phyloP scores from a whole-genome alignment of 2,113 vertebrate species.

The Gopherus evgoodei region DNA sequence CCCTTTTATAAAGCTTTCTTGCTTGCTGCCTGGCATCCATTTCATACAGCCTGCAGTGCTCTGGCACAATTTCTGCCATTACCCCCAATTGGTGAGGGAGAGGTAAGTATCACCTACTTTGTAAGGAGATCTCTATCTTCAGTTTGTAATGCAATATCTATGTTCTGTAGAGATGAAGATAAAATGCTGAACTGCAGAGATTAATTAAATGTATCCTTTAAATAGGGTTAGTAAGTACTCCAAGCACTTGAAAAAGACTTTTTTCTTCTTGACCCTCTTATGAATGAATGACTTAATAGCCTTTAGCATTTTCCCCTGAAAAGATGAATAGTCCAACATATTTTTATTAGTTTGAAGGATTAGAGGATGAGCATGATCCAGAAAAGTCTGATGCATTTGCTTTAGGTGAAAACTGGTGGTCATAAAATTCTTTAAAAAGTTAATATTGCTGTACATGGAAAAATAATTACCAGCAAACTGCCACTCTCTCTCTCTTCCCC shows the following conservation, averaged over 20 bases:
- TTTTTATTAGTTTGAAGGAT: neutral
- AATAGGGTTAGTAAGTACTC: neutral
- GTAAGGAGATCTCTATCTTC: neutral
- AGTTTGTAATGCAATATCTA: neutral
- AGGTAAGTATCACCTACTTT: neutral
- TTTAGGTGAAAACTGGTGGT: slow-evolving; percentile 12
- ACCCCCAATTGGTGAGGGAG: neutral
- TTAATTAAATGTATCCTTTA: slow-evolving; percentile 19
- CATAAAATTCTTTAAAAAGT: slow-evolving; percentile 28
- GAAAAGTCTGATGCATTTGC: neutral
- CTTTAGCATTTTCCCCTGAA: neutral
- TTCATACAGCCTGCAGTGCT: neutral
- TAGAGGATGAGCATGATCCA: neutral
- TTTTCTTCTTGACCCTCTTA: neutral
- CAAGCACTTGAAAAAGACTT: neutral
- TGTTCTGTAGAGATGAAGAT: neutral
- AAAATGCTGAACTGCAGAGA: slow-evolving; percentile 4
- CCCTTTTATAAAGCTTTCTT: neutral
- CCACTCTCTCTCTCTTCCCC: neutral
- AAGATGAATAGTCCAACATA: neutral
- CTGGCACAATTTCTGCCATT: neutral
- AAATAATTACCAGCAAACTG: neutral
- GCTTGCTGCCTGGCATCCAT: neutral
- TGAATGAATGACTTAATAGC: neutral
- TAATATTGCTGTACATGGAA: neutral